Base-by-base conservation (phyloP, 2,888 invertebrate species). In the Zygaena filipendulae region DNA sequence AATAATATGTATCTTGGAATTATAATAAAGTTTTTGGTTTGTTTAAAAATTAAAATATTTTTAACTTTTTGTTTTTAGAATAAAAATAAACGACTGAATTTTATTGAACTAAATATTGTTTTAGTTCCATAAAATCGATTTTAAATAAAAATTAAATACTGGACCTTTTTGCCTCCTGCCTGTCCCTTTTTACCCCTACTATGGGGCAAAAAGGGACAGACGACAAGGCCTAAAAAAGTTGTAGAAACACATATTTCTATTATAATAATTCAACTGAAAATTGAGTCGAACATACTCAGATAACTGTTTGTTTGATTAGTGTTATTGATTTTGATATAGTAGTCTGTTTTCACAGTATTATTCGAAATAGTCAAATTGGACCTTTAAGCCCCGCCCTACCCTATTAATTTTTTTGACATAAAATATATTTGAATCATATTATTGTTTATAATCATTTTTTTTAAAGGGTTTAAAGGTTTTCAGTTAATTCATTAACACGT, bases 181-280 rank as follows among this genome's bases (percentile, higher is more conserved):
- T 28, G 22, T 12, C 28, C 27, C 23, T 28, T 23, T 28, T 23
- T 28, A 28, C 28, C 23, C 22, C 28, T 23, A 23, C 23, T 23
- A 28, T 28, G 28, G 16, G 27, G 28, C 22, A 22, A 23, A 16
- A 23, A 28, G 28, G 4, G 21, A 21, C 27, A 27, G 21, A 21
- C 8, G 14, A 27, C 21, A 13, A 27, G 10, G 12, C 22, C 23
- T 23, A 28, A n/a, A 28, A 23, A 28, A 18, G 8, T 11, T 22
- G 18, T 28, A 28, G n/a, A 16, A 23, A 23, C 11, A 28, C 16
- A 28, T 28, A 28, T 28, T 28, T 23, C 28, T 28, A 28, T n/a
- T 14, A 28, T 28, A 16, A 22, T 23, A 16, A 28, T 16, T 23
- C 18, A 18, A 23, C n/a, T 11, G 8, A 28, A 23, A 28, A 28